These are phyloP conservation scores for Apeira syringaria DNA, from an alignment of 2,888 invertebrate species.

Conservation along the genomic window DNA sequence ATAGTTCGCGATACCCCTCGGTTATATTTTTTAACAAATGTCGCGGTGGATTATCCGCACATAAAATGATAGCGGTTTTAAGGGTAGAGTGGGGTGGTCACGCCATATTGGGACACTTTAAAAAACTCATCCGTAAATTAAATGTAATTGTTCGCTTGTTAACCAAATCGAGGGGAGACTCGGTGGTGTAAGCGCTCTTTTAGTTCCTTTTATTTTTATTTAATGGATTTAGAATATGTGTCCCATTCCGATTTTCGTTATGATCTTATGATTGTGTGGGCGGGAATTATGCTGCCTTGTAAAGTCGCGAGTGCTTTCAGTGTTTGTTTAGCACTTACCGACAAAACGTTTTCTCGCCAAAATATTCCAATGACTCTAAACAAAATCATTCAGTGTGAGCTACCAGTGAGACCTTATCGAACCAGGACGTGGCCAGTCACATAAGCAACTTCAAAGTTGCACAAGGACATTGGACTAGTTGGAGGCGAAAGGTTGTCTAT, in stretches of 20 bases:
- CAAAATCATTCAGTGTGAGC: no score
- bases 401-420: no score
- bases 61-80: conserved; percentile 52
- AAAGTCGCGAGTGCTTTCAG: no score
- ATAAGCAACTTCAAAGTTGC: no score
- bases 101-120: conserved; percentile 74
- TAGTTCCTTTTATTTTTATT: conserved; percentile 30
- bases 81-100: conserved; percentile 28
- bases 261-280: no score
- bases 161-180: conserved; percentile 55
- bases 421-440: no score
- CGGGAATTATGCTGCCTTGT: no score
- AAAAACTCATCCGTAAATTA: conserved; percentile 80
- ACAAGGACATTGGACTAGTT: no score
- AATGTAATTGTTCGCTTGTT: conserved; percentile 83
- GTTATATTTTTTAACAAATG: conserved; percentile 80
- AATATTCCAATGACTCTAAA: no score
- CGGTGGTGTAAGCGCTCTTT: conserved; percentile 27
- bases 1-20: conserved; percentile 69
- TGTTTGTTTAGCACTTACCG: no score
- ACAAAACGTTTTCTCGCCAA: no score
- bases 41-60: conserved; percentile 64
- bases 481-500: no score
- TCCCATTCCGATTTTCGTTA: not conserved
- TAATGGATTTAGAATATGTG: conserved; percentile 20